Percentiles rank a stretch among this genome's conserved stretches.
phyloP scores from a whole-genome alignment of 2,113 vertebrate genomes.

The Rhinoderma darwinii region DNA sequence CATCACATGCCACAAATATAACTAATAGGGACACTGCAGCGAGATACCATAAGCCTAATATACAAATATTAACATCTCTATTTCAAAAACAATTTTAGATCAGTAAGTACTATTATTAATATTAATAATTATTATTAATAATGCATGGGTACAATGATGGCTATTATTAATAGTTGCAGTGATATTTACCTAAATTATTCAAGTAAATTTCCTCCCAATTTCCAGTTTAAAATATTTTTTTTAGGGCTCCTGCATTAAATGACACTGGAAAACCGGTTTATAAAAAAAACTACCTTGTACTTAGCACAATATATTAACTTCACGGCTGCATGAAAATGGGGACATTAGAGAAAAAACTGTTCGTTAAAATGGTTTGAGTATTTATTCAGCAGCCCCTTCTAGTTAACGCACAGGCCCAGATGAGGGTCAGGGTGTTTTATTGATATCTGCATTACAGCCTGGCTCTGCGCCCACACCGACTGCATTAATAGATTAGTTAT shows the following conservation, averaged over 20 bases:
- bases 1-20: too few species aligned
- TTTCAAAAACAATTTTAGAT: too few species aligned
- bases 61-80: too few species aligned
- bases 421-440: slow-evolving; percentile 5
- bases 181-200: not conserved
- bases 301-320: not conserved
- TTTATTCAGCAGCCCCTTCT: not conserved
- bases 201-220: not conserved
- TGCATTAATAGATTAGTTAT: slow-evolving; percentile 70
- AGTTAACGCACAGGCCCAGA: slow-evolving; percentile 26
- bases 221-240: not conserved
- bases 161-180: not conserved
- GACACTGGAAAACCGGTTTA: not conserved
- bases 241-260: not conserved
- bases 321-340: not conserved
- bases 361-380: not conserved
- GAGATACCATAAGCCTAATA: too few species aligned
- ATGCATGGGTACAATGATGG: not conserved
- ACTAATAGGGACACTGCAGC: too few species aligned
- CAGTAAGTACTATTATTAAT: not conserved
- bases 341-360: not conserved
- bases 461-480: not conserved
- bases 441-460: slow-evolving; percentile 33
- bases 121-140: not conserved
- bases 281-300: not conserved